phyloP scores from a whole-genome alignment of 1,140 invertebrate species.

The Lepidotrigona ventralis region DNA sequence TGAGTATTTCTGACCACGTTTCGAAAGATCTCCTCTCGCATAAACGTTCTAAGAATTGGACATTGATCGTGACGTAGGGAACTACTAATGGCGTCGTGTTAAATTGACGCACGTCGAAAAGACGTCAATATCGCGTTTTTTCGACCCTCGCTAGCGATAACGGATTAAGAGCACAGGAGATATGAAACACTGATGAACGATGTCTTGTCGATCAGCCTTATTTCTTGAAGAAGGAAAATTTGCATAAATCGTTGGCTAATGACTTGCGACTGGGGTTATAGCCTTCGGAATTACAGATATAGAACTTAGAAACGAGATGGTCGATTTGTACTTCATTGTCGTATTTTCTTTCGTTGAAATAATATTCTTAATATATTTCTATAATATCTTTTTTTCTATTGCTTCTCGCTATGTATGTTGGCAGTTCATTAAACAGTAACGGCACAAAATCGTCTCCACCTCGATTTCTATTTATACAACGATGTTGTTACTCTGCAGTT shows the following conservation, averaged over 20 bases:
- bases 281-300: slow-evolving; percentile 50
- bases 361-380: too few species aligned
- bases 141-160: slow-evolving; percentile 17
- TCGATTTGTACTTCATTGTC: not conserved
- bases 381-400: too few species aligned
- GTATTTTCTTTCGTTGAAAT: too few species aligned
- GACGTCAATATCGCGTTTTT: not conserved
- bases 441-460: too few species aligned
- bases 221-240: slow-evolving; percentile 58
- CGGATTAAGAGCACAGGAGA: slow-evolving; percentile 38
- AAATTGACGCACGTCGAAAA: not conserved
- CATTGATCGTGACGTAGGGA: slow-evolving; percentile 64
- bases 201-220: slow-evolving; percentile 71
- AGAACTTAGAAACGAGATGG: slow-evolving; percentile 44
- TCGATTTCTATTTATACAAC: too few species aligned
- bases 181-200: slow-evolving; percentile 58
- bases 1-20: slow-evolving; percentile 28
- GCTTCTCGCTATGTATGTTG: too few species aligned
- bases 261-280: slow-evolving; percentile 49
- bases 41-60: slow-evolving; percentile 61
- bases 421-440: too few species aligned
- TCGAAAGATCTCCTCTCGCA: slow-evolving; percentile 44
- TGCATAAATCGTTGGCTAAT: slow-evolving; percentile 54
- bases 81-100: slow-evolving; percentile 49
- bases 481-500: too few species aligned